These are phyloP conservation scores for Nomada goodeniana DNA, from an alignment of 2,888 invertebrate genomes.

Conservation along the genomic window DNA sequence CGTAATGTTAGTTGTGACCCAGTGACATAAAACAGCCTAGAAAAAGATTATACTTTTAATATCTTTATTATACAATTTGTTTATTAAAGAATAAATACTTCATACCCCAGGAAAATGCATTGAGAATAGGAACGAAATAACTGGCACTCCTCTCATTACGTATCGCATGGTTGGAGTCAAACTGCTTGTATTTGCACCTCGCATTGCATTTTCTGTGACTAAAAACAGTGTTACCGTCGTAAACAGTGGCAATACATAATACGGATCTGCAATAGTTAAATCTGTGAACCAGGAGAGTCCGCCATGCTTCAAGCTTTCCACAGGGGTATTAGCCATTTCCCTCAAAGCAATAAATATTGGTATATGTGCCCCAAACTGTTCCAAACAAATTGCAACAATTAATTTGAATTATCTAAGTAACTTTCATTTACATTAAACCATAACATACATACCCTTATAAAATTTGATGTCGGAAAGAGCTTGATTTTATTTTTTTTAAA, in stretches of 20 bases:
- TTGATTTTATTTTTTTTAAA: conserved; percentile 93
- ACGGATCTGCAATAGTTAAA: conserved; percentile 96
- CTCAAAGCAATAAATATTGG: conserved; percentile 96
- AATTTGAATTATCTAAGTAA: background rate
- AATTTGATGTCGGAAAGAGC: conserved; percentile 92
- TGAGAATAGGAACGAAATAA: conserved; percentile 93
- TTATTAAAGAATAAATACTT: background rate
- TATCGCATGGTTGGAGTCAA: conserved; percentile 89
- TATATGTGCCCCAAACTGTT: conserved; percentile 92
- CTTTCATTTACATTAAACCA: background rate
- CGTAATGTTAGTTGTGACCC: conserved; percentile 94
- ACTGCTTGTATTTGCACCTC: conserved; percentile 86
- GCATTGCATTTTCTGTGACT: conserved; percentile 93
- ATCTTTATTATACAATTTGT: background rate
- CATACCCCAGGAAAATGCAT: conserved; percentile 93
- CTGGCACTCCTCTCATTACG: conserved; percentile 90
- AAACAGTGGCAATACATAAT: conserved; percentile 92
- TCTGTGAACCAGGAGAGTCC: conserved; percentile 97
- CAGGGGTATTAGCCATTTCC: conserved; percentile 95
- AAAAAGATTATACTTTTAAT: conserved; percentile 31
- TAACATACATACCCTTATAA: conserved; percentile 87
- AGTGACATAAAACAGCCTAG: conserved; percentile 94
- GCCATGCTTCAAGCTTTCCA: conserved; percentile 95
- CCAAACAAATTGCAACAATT: conserved; percentile 14
- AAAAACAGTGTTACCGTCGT: conserved; percentile 93